A percentile compares a stretch with the other conserved stretches of the same genome.
These are phyloP conservation scores for Pygmarrhopalites habei DNA, from an alignment of 1,140 invertebrate genomes.

Conservation along the genomic window DNA sequence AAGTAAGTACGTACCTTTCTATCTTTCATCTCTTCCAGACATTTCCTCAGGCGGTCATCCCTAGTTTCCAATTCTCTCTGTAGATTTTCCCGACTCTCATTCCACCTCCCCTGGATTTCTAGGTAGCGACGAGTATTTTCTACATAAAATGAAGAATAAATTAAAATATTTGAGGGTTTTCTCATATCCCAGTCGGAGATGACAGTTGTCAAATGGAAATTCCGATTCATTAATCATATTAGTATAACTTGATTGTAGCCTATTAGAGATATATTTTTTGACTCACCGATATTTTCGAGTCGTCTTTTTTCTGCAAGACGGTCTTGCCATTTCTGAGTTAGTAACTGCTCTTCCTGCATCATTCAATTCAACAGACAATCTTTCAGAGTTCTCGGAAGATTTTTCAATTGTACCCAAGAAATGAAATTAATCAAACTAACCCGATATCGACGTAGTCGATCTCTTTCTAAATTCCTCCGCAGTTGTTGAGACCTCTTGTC, in stretches of 20 bases:
- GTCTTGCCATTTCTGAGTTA: conserved; percentile 31
- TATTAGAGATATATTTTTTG: too few relatives aligned
- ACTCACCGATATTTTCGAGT: conserved; percentile 26
- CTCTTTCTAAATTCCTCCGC: conserved; percentile 24
- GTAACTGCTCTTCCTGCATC: conserved; percentile 22
- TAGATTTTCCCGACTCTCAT: conserved; percentile 14
- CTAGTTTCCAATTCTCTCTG: conserved; percentile 23
- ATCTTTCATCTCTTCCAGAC: conserved; percentile 31
- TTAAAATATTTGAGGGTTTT: too few relatives aligned
- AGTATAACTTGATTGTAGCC: too few relatives aligned
- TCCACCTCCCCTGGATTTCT: conserved; percentile 22
- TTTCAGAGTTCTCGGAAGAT: too few relatives aligned
- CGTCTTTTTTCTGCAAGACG: conserved; percentile 29
- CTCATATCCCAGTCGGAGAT: too few relatives aligned
- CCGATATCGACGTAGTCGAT: conserved; percentile 15
- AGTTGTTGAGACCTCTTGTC: conserved; percentile 30
- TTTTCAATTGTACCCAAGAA: too few relatives aligned
- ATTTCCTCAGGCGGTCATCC: conserved; percentile 29
- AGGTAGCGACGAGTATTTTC: conserved; percentile 33
- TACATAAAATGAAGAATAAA: too few relatives aligned
- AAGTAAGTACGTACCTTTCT: conserved; percentile 34
- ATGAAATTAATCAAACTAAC: conserved; percentile 14
- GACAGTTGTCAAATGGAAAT: too few relatives aligned
- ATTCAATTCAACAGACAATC: too few relatives aligned
- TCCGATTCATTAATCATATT: too few relatives aligned